Base-by-base conservation (phyloP, 2,113 vertebrate species). In the Mesoclemmys tuberculata region DNA sequence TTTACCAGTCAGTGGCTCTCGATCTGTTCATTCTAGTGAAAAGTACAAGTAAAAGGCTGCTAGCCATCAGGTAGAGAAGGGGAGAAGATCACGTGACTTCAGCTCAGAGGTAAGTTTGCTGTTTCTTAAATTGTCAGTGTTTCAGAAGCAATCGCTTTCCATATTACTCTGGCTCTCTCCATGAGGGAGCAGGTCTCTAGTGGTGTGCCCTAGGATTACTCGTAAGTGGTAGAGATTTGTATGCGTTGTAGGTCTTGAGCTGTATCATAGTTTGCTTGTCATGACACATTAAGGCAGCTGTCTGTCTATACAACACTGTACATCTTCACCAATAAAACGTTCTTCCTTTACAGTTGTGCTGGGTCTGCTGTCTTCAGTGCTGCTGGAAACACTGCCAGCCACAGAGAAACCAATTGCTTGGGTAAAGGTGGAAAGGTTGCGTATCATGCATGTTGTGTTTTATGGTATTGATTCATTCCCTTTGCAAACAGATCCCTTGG, bases 361-460 rank as follows among this genome's bases (percentile, higher is more conserved):
- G 71, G 80, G 91, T 94, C 90, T 95, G 91, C 93, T 5, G 74
- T 95, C 90, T 98, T 90, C 83, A 51, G 54, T 5, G 41, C 81
- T 96, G 46, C 87, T 93, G 97, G 96, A 97, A 97, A 97, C 81
- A 89, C 90, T 97, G 97, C 98, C 98, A 98, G 93, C 44, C 12
- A 61, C 79, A n/a, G 74, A 84, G 46, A 56, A 58, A 92, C 68
- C 93, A 92, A 87, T 88, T 87, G 82, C 71, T 44, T 87, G 46
- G 86, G 85, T 95, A 93, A 95, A 96, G 93, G 93, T 96, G 95
- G 88, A 81, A 89, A 93, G 93, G 93, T 96, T 95, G 94, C 81
- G 93, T 93, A 35, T 97, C 97, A 89, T 84, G 56, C 93, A 95
- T 96, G 96, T 93, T 86, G 12, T 90, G 87, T 16, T 94, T 94